These are phyloP conservation scores for Erpornis zantholeuca DNA, from an alignment of 2,113 vertebrate species.

Conservation along the genomic window DNA sequence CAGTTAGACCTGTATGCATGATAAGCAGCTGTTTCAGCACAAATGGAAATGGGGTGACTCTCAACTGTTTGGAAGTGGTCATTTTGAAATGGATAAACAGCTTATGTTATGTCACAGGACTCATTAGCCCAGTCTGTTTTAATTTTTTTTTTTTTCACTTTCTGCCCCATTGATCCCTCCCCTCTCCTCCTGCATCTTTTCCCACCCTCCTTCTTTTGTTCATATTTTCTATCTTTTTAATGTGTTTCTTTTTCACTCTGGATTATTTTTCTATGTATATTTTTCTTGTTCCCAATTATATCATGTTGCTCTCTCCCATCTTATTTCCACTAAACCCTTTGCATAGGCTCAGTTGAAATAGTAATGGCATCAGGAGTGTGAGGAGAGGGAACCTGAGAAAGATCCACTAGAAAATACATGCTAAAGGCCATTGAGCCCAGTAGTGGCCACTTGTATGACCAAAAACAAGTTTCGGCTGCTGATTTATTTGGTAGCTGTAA, in stretches of 20 bases:
- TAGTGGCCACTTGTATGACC: background rate
- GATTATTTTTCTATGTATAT: background rate
- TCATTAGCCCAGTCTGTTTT: background rate
- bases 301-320: background rate
- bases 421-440: background rate
- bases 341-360: background rate
- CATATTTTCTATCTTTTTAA: background rate
- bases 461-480: background rate
- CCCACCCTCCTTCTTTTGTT: background rate
- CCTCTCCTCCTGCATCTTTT: accelerated
- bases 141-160: background rate
- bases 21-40: background rate
- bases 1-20: background rate
- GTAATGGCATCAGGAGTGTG: background rate
- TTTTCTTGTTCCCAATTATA: background rate
- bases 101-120: background rate
- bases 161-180: background rate
- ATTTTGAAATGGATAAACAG: background rate
- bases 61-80: background rate
- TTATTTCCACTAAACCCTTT: background rate
- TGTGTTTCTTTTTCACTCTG: background rate
- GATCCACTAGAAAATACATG: background rate
- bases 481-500: background rate
- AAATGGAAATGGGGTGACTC: background rate
- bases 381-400: background rate